phyloP scores from a whole-genome alignment of 2,113 vertebrate species.

The Clarias macrocephalus region DNA sequence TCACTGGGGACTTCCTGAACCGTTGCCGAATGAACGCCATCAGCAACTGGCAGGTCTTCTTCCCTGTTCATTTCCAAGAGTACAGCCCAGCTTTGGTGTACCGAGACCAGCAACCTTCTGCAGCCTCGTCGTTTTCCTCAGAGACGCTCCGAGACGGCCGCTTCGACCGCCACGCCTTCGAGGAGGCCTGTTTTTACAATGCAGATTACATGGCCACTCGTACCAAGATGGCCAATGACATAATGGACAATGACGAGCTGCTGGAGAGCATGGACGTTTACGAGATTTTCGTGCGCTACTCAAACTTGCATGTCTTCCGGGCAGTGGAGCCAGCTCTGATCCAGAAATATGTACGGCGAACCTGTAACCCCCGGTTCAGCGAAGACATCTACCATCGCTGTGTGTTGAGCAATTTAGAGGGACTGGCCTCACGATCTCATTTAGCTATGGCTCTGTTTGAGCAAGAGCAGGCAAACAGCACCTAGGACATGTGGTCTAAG shows the following conservation, averaged over 20 bases:
- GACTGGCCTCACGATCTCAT: conserved; percentile 86
- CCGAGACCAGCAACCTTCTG: conserved; percentile 76
- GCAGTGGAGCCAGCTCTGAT: conserved; percentile 92
- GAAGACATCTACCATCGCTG: conserved; percentile 95
- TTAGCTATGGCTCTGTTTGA: conserved; percentile 91
- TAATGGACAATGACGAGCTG: conserved; percentile 87
- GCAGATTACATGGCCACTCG: conserved; percentile 92
- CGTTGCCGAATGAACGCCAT: conserved; percentile 97
- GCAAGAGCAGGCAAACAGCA: conserved; percentile 96
- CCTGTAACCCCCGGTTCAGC: conserved; percentile 87
- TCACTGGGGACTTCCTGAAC: conserved; percentile 88
- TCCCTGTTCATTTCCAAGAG: conserved; percentile 95
- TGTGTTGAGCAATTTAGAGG: conserved; percentile 90
- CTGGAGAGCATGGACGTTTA: conserved; percentile 92
- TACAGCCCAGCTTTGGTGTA: conserved; percentile 83
- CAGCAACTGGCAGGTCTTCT: conserved; percentile 96
- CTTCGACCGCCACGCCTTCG: conserved; percentile 88
- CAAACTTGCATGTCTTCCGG: conserved; percentile 89
- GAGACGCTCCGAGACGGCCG: conserved; percentile 81
- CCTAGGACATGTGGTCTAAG: conserved; percentile 60
- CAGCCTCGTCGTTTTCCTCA: conserved; percentile 67
- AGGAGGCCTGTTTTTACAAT: conserved; percentile 96
- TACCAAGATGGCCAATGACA: conserved; percentile 84
- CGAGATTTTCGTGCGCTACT: conserved; percentile 93
- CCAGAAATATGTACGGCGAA: conserved; percentile 83